Evolutionary conservation across 1,140 invertebrate species (phyloP).

Genomic region (Drosophila ironensis): DNA sequence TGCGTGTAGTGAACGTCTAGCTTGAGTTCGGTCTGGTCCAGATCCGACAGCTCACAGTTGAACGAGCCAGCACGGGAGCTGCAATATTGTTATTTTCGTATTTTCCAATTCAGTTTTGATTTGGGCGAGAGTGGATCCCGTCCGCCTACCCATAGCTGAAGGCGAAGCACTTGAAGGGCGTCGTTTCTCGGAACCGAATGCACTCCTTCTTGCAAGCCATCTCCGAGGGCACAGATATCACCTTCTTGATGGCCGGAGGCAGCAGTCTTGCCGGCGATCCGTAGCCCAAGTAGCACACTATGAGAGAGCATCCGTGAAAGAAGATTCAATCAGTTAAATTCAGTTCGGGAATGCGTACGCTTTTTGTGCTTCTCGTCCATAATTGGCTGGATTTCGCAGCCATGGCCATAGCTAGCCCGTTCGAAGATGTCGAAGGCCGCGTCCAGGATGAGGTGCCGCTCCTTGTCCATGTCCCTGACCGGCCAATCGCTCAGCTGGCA

Average conservation of each 20-base stretch:
- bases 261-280: slow-evolving; percentile 87
- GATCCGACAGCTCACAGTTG: slow-evolving; percentile 87
- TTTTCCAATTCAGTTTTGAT: too few species aligned
- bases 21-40: slow-evolving; percentile 86
- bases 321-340: too few species aligned
- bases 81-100: not conserved
- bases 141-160: slow-evolving; percentile 87
- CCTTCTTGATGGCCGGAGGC: slow-evolving; percentile 85
- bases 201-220: slow-evolving; percentile 88
- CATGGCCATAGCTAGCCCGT: slow-evolving; percentile 89
- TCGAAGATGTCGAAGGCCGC: slow-evolving; percentile 88
- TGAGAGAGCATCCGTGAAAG: too few species aligned
- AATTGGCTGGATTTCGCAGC: slow-evolving; percentile 86
- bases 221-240: slow-evolving; percentile 85
- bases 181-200: slow-evolving; percentile 83
- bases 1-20: slow-evolving; percentile 85
- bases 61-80: slow-evolving; percentile 67
- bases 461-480: slow-evolving; percentile 85
- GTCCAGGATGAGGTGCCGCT: slow-evolving; percentile 84
- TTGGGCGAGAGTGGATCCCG: too few species aligned
- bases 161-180: slow-evolving; percentile 87
- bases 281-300: slow-evolving; percentile 89
- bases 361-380: slow-evolving; percentile 82
- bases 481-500: slow-evolving; percentile 89
- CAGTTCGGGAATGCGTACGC: slow-evolving; percentile 76